Evolutionary conservation across 2,113 vertebrate genomes (phyloP).

Genomic region (Suricata suricatta): DNA sequence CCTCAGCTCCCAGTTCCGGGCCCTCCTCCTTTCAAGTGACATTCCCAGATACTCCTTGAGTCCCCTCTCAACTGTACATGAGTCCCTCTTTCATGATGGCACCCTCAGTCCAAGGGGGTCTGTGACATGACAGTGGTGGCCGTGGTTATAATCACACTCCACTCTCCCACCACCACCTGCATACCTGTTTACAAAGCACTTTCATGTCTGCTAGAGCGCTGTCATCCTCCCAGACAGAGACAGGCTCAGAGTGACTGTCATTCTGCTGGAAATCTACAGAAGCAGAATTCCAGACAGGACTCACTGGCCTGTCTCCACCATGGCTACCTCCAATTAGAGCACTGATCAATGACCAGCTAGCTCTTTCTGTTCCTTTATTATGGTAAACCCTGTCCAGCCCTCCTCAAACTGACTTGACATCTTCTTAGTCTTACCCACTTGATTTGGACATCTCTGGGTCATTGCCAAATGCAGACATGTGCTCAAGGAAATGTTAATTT

Average conservation of each 20-base stretch:
- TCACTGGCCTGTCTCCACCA: neutral
- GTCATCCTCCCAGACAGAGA: neutral
- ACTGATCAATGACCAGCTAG: neutral
- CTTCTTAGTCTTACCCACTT: neutral
- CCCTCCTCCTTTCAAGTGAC: neutral
- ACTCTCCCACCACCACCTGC: neutral
- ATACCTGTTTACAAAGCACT: too few species aligned
- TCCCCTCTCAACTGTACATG: neutral
- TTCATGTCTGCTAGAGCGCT: neutral
- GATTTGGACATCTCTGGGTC: neutral
- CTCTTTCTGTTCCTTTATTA: neutral
- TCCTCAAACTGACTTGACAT: neutral
- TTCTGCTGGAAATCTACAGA: neutral
- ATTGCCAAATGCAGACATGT: neutral
- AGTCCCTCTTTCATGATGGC: neutral
- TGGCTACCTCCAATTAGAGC: neutral
- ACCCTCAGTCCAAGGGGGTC: neutral
- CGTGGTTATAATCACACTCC: neutral
- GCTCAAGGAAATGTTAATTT: neutral
- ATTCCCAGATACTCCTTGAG: neutral
- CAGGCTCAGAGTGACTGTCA: neutral
- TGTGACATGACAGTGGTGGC: fast-evolving
- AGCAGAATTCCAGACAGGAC: neutral
- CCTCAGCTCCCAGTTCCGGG: neutral
- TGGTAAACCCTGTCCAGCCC: neutral